Base-by-base conservation (phyloP, 1,140 invertebrate species). In the Zaprionus taronus region DNA sequence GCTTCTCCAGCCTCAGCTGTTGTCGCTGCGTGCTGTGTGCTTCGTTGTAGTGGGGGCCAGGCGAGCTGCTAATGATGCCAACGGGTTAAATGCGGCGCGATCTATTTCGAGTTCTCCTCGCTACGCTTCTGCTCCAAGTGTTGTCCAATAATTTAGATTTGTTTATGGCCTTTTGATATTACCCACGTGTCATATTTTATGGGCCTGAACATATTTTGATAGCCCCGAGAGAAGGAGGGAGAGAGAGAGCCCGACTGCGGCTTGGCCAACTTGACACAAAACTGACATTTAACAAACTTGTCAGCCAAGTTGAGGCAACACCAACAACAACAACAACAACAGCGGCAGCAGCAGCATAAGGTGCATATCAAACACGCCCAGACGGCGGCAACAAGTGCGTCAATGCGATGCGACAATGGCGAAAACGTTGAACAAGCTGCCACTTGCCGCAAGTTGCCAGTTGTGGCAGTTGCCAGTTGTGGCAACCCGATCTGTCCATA, bases 51-150 rank as follows among this genome's bases (percentile, higher is more conserved):
- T 12, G 47, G 5, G 41, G 24, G 56, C 26, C 41, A 56, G 53
- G 83, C 65, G 84, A 83, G 81, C 84, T 87, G 84, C 84, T 87
- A 87, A 87, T 87, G 84, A 87, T 87, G 84, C 84, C 84, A 87
- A 89, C 80, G 84, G 84, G 84, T 87, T 87, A 89, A 89, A 87
- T 73, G 84, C 70, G 74, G 44, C 72, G 81, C 79, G 62, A 72
- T 83, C 84, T 89, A 87, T 83, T 87, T 86, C 60, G 67, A 77
- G 75, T 77, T 72, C 24, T 26, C 31, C 44, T 63, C 63, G 28
- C 7, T 34, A 63, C 55, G 60, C 65, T 51, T 53, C 55, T 79
- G 58, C 63, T 72, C 78, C 78, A 81, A 81, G 66, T 79, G 75
- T 89, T 83, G 84, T 75, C 44, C 69, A 79, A 89, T 89, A 81